Conservation (phyloP, 2,113 vertebrate species). For the Entosphenus tridentatus region DNA sequence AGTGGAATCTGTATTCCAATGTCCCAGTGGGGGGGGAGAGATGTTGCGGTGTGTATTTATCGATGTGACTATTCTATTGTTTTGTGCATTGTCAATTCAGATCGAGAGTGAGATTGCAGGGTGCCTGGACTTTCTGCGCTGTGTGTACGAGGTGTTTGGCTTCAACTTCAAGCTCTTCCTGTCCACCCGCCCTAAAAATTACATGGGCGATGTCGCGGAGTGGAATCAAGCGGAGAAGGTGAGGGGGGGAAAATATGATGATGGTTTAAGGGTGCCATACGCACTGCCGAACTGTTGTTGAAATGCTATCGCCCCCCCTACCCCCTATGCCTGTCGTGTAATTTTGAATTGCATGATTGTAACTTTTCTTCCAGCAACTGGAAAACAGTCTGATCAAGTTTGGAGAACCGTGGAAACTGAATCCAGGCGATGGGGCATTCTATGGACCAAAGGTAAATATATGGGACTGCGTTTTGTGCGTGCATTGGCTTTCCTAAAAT, state of each 20-base stretch:
- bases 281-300: too few relatives aligned
- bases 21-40: too few relatives aligned
- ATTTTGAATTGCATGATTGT: too few relatives aligned
- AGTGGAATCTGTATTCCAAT: too few relatives aligned
- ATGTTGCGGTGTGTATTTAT: too few relatives aligned
- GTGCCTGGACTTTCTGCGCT: conserved; percentile 68
- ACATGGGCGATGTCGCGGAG: conserved; percentile 53
- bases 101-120: conserved; percentile 79
- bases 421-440: conserved; percentile 86
- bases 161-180: conserved; percentile 93
- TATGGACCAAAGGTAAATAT: conserved; percentile 72
- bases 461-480: not conserved
- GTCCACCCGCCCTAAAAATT: conserved; percentile 85
- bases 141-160: conserved; percentile 65
- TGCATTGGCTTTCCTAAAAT: not conserved
- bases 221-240: conserved; percentile 94
- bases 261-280: not conserved
- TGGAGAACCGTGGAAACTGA: conserved; percentile 79
- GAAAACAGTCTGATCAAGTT: conserved; percentile 85
- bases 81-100: conserved; percentile 19
- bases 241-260: not conserved
- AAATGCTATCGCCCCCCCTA: too few relatives aligned
- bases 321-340: too few relatives aligned
- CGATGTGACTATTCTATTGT: not conserved
- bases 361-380: conserved; percentile 47